Evolutionary conservation across 2,797 vertebrate species (phyloP), one percentile per base, ranked within the genome.

Genomic region (Scleropages formosus): DNA sequence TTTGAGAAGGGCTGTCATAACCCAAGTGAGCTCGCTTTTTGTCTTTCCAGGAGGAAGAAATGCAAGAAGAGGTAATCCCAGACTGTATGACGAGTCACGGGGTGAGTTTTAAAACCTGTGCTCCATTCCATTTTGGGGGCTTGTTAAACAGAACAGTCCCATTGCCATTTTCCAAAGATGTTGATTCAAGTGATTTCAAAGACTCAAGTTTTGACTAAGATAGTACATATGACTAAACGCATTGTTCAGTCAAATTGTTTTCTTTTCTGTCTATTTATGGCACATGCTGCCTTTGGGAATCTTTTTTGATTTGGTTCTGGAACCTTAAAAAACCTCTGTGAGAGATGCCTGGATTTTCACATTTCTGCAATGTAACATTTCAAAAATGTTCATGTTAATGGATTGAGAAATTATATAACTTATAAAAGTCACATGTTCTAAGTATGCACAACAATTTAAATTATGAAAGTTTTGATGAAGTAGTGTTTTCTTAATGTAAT

Each of bases 31-130:
- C 20, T 22, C 68, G 27, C 22, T 22, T 76, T 79, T 76, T 59
- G 20, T 67, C 79, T 81, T 77, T 78, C 4, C 76, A 94, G 94
- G 92, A 72, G 92, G 91, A 78, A 88, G 89, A 85, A 92, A 82
- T 77, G 6, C 81, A 27, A 89, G 84, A 84, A 89, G 81, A 89
- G 88, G 88, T 76, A 86, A 90, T 66, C 74, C 88, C 73, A 90
- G 87, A 78, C 75, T 86, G 72, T 83, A 87, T 39, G 74, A 80
- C 11, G 83, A 94, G 0, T 88, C 91, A 56, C 92, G 84, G 92
- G 90, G 95, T 95, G 84, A 86, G 71, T 63, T 66, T 46, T 58
- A 11, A 75, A 39, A 51, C 46, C 46, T 51, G 31, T 10, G n/a
- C 27, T 60, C 12, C 11, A 46, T 27, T 58, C 7, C 10, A 47